These are phyloP conservation scores for Eriocheir sinensis DNA, from an alignment of 1,140 invertebrate species.

Conservation along the genomic window DNA sequence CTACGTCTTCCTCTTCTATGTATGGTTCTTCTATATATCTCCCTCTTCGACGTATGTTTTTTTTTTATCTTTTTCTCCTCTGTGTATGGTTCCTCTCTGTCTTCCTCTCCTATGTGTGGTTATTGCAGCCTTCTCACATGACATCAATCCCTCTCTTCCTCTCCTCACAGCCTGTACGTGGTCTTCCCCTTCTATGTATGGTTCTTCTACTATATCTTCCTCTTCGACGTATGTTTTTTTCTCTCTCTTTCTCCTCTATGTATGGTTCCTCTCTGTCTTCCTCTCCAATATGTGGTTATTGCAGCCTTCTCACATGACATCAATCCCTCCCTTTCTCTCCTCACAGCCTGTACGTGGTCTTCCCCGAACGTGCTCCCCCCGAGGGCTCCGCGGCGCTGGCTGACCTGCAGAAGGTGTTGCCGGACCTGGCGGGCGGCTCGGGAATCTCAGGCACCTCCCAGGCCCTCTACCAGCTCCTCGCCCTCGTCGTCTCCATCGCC, in stretches of 20 bases:
- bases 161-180: conserved; percentile 81
- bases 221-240: no score
- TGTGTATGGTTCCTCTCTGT: no score
- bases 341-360: conserved; percentile 83
- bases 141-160: no score
- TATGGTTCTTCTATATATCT: not conserved
- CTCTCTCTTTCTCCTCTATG: no score
- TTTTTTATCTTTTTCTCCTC: no score
- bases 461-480: conserved; percentile 90
- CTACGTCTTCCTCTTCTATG: not conserved
- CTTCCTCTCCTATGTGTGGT: no score
- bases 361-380: conserved; percentile 83
- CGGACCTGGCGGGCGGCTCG: conserved; percentile 82
- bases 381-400: conserved; percentile 80
- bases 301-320: not conserved
- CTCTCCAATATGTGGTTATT: no score
- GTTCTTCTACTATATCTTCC: not conserved
- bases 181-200: not conserved
- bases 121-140: not conserved
- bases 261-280: no score
- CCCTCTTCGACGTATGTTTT: no score
- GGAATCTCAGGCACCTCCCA: conserved; percentile 87
- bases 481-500: conserved; percentile 87
- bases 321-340: no score
- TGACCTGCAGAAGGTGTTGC: conserved; percentile 79